Evolutionary conservation across 2,797 vertebrate species (phyloP), one percentile per base, ranked within the genome.

Genomic region (Halcyon smyrnensis): DNA sequence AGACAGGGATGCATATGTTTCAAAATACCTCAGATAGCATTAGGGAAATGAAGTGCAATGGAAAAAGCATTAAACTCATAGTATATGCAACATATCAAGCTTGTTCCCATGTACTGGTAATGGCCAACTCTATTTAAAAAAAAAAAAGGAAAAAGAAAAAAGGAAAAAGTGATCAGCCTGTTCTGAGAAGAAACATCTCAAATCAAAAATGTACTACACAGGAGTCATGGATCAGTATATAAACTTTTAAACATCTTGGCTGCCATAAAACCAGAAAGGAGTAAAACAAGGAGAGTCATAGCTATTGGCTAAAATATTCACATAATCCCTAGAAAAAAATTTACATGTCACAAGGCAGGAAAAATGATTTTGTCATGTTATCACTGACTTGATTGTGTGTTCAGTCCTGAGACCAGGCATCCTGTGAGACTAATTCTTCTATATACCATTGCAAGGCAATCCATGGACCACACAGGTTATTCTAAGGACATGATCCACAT

Each of bases 31-130:
- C 70, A 93, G 90, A 83, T 89, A 94, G 94, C 97, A 92, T 95
- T 87, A 89, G 79, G 95, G 97, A 94, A 91, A 95, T 80, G 90
- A 96, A 91, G 88, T 82, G 83, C 90, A 96, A 92, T 41, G 78
- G 83, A 54, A 97, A 92, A 95, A 88, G 30, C 95, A 84, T 74
- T 87, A 87, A 87, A 94, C 73, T 85, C 70, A 70, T 45, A 75
- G 64, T 75, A 43, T 91, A 90, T 73, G 84, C 93, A 94, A 89
- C 15, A 21, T 75, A 88, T 94, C 76, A 64, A 84, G 84, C 89
- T 73, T 59, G 70, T 82, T 95, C 80, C 46, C 53, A 24, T 67
- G 89, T 84, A 92, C 51, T 63, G 51, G 34, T 92, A 96, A 96
- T 75, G 84, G 91, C 71, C 78, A 84, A 41, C 80, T 79, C 64